These are phyloP conservation scores for Helicoverpa zea DNA, from an alignment of 1,140 invertebrate genomes.

Conservation along the genomic window DNA sequence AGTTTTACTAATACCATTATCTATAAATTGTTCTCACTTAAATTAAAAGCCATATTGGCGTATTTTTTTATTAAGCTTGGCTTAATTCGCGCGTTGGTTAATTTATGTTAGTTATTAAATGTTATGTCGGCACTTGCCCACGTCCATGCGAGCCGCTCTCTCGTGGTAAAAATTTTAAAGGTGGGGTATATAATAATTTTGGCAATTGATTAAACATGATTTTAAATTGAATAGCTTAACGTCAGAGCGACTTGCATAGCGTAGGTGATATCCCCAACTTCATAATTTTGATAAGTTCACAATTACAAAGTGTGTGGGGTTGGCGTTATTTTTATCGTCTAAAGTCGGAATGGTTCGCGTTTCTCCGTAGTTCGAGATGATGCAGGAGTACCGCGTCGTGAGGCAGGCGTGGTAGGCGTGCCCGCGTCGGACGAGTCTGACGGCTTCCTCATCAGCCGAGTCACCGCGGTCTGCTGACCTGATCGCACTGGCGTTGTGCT, in stretches of 20 bases:
- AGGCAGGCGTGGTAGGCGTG: constrained; percentile 75
- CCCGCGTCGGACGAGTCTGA: constrained; percentile 89
- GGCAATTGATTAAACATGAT: constrained; percentile 53
- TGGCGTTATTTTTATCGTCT: constrained; percentile 61
- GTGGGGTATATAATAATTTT: constrained; percentile 58
- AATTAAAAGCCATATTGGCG: constrained; percentile 81
- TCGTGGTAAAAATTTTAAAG: constrained; percentile 52
- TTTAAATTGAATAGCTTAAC: constrained; percentile 46
- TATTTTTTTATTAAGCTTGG: constrained; percentile 76
- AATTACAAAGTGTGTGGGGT: constrained; percentile 30
- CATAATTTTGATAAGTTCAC: constrained; percentile 39
- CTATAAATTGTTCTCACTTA: constrained; percentile 77
- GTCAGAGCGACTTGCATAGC: constrained; percentile 66
- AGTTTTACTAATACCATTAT: constrained; percentile 79
- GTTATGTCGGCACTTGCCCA: constrained; percentile 69
- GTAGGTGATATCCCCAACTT: constrained; percentile 42
- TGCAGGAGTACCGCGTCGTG: constrained; percentile 77
- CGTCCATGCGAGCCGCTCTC: constrained; percentile 59
- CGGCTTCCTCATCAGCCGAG: constrained; percentile 89
- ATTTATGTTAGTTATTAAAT: constrained; percentile 80
- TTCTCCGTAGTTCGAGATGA: constrained; percentile 80
- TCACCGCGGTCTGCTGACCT: constrained; percentile 87
- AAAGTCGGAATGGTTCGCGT: constrained; percentile 86
- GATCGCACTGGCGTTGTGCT: constrained; percentile 90
- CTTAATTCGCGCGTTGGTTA: constrained; percentile 83